A percentile compares a stretch with the other conserved stretches of the same genome.
These are phyloP conservation scores for Epirrhoe tristata DNA, from an alignment of 2,888 invertebrate genomes.

Conservation along the genomic window DNA sequence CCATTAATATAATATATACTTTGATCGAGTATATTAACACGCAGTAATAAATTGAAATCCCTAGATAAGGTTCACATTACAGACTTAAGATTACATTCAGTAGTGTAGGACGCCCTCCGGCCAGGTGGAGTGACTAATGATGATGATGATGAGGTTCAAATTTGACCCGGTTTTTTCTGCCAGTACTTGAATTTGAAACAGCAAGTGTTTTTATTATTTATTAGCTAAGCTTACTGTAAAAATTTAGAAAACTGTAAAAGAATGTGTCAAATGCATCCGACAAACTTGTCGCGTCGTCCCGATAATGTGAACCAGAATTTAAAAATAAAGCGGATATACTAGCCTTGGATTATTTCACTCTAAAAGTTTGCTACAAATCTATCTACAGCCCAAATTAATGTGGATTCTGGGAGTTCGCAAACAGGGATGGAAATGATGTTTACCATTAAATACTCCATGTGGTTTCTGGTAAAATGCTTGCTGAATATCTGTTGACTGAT, in stretches of 20 bases:
- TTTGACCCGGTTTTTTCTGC: too few relatives aligned
- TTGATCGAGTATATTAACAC: not conserved
- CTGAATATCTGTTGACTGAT: not conserved
- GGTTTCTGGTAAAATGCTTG: not conserved
- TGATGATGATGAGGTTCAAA: not conserved
- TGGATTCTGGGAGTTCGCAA: not conserved
- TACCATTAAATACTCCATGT: not conserved
- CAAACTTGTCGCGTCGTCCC: too few relatives aligned
- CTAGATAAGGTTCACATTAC: not conserved
- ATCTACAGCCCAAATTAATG: not conserved
- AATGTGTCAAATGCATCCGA: too few relatives aligned
- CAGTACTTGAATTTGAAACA: too few relatives aligned
- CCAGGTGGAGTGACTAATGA: too few relatives aligned
- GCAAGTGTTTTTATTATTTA: too few relatives aligned
- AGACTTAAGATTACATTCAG: too few relatives aligned
- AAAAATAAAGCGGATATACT: not conserved
- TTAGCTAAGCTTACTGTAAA: too few relatives aligned
- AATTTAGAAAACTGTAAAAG: too few relatives aligned
- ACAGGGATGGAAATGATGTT: not conserved
- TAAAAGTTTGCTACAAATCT: not conserved
- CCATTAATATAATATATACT: not conserved
- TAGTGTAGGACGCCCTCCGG: too few relatives aligned
- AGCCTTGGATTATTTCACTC: not conserved
- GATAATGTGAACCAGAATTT: too few relatives aligned
- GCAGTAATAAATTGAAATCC: not conserved